Conservation (phyloP, 1,140 invertebrate species). For the Lerema accius region DNA sequence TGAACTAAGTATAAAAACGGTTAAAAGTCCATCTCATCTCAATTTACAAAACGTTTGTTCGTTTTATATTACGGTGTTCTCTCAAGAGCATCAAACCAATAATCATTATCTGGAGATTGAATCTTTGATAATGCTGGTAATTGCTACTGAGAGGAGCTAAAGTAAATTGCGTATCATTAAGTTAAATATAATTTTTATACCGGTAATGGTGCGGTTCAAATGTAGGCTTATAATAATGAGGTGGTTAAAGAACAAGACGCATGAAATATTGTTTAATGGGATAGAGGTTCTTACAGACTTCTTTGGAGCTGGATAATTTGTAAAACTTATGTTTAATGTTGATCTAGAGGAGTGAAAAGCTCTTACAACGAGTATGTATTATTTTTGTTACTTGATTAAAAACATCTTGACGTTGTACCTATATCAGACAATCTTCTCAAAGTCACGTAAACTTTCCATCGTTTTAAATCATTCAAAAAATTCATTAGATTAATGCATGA, state of each 20-base stretch:
- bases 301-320: too few species aligned
- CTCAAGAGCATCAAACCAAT: constrained; percentile 26
- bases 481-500: too few species aligned
- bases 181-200: constrained; percentile 21
- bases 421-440: too few species aligned
- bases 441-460: too few species aligned
- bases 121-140: constrained; percentile 30
- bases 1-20: constrained; percentile 2
- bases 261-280: too few species aligned
- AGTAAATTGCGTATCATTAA: constrained; percentile 27
- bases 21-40: constrained; percentile 6
- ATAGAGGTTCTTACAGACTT: too few species aligned
- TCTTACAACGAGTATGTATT: too few species aligned
- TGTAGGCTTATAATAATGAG: constrained; percentile 8
- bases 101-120: constrained; percentile 32
- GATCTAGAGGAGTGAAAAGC: too few species aligned
- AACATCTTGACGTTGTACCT: too few species aligned
- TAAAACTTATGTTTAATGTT: too few species aligned
- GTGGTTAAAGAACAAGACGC: neutral
- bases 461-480: too few species aligned
- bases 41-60: constrained; percentile 18
- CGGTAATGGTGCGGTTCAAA: constrained; percentile 14
- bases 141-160: constrained; percentile 25
- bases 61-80: constrained; percentile 13
- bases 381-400: too few species aligned